Conservation (phyloP, 2,113 vertebrate species). For the Datnioides undecimradiatus region DNA sequence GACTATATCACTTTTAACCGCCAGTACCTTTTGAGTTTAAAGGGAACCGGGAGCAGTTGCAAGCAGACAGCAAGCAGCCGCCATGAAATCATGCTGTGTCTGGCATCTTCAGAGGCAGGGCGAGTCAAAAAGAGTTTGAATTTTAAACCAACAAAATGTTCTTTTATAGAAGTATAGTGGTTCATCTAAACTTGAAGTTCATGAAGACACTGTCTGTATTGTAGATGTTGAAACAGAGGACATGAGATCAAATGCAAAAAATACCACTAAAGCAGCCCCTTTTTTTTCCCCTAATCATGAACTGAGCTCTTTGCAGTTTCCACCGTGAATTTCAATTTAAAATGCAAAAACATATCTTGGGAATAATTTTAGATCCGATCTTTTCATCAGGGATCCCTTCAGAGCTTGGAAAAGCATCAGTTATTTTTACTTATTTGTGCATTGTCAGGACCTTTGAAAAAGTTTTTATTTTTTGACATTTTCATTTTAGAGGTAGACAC, state of each 20-base stretch:
- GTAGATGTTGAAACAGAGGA: neutral
- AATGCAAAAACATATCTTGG: conserved; percentile 2
- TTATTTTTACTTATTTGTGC: conserved; percentile 2
- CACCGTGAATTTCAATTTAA: conserved; percentile 15
- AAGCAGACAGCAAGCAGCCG: conserved; percentile 15
- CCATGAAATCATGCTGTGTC: conserved; percentile 16
- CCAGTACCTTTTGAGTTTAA: conserved; percentile 19
- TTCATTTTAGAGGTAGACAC: neutral
- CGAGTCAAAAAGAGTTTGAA: conserved; percentile 10
- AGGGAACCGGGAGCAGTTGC: conserved; percentile 33
- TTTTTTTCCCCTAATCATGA: neutral
- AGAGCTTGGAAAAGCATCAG: neutral
- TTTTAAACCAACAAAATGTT: neutral
- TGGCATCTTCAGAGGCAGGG: conserved; percentile 8
- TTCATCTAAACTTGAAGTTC: neutral
- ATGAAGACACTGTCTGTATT: neutral
- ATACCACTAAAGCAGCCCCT: conserved; percentile 14
- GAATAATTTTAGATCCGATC: neutral
- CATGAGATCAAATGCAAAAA: neutral
- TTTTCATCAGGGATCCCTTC: conserved; percentile 6
- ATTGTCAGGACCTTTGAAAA: neutral
- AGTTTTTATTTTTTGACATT: neutral
- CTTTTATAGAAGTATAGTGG: neutral
- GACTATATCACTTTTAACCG: conserved; percentile 29
- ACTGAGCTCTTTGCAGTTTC: conserved; percentile 1